phyloP scores from a whole-genome alignment of 2,888 invertebrate genomes.

The Mactromeris polynyma region DNA sequence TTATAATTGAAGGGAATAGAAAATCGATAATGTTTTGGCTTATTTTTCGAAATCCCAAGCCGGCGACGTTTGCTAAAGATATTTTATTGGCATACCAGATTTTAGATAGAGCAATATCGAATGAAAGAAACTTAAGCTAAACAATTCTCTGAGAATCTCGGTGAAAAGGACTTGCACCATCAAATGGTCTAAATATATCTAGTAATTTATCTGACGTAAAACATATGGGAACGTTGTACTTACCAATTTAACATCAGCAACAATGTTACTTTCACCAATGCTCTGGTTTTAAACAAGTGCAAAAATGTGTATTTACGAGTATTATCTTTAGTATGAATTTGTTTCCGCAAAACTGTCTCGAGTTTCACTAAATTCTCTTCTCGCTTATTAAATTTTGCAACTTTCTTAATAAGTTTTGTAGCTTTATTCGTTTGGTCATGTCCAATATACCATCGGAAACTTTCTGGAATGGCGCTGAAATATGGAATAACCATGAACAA shows the following conservation, averaged over 20 bases:
- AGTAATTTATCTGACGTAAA: too few relatives aligned
- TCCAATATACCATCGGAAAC: conserved; percentile 59
- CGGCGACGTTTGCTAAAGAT: too few relatives aligned
- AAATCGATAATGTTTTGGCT: too few relatives aligned
- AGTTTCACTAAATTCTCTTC: background rate
- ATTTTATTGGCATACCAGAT: too few relatives aligned
- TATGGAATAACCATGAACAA: background rate
- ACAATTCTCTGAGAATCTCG: too few relatives aligned
- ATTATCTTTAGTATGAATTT: background rate
- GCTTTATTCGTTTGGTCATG: conserved; percentile 44
- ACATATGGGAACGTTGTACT: too few relatives aligned
- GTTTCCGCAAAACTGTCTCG: background rate
- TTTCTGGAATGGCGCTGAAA: conserved; percentile 46
- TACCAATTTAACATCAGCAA: conserved; percentile 21
- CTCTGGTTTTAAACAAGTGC: conserved; percentile 16
- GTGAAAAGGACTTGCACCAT: too few relatives aligned
- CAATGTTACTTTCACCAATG: conserved; percentile 12
- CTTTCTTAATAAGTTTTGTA: conserved; percentile 25
- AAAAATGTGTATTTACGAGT: conserved; percentile 13
- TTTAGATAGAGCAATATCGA: too few relatives aligned
- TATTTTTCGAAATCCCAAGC: too few relatives aligned
- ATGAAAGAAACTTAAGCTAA: too few relatives aligned
- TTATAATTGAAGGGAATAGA: too few relatives aligned
- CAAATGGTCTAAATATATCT: too few relatives aligned
- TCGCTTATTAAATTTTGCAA: conserved; percentile 46